Evolutionary conservation across 2,888 invertebrate genomes (phyloP).

Genomic region (Drosophila mettleri): DNA sequence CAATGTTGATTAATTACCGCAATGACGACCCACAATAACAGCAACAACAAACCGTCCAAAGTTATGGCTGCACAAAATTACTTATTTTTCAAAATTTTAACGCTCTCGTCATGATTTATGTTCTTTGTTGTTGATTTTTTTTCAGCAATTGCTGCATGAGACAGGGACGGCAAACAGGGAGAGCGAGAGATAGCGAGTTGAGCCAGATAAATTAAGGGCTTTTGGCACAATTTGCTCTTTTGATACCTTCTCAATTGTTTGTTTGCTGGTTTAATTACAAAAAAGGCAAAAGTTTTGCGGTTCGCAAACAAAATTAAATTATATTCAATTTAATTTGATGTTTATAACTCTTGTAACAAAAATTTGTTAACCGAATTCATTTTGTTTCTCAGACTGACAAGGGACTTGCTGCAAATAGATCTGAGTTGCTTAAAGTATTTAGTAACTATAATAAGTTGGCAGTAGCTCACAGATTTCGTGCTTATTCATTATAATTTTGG

Average conservation of each 20-base stretch:
- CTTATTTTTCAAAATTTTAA: conserved; percentile 70
- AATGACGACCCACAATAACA: conserved; percentile 58
- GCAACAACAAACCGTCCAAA: conserved; percentile 48
- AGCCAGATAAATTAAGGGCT: conserved; percentile 54
- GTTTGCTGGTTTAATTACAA: conserved; percentile 77
- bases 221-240: conserved; percentile 54
- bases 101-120: conserved; percentile 66
- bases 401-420: background rate
- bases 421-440: background rate
- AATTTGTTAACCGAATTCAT: background rate
- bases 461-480: background rate
- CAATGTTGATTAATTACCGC: conserved; percentile 72
- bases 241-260: conserved; percentile 59
- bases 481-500: background rate
- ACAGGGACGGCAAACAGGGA: background rate
- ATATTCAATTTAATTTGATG: conserved; percentile 72
- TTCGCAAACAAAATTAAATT: conserved; percentile 68
- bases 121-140: conserved; percentile 29
- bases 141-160: conserved; percentile 11
- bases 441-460: background rate
- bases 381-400: background rate
- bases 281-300: conserved; percentile 70
- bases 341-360: conserved; percentile 20
- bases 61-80: conserved; percentile 67
- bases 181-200: background rate